A percentile compares a stretch with the other conserved stretches of the same genome.
phyloP scores from a whole-genome alignment of 2,888 invertebrate genomes.

The Polietes domitor region DNA sequence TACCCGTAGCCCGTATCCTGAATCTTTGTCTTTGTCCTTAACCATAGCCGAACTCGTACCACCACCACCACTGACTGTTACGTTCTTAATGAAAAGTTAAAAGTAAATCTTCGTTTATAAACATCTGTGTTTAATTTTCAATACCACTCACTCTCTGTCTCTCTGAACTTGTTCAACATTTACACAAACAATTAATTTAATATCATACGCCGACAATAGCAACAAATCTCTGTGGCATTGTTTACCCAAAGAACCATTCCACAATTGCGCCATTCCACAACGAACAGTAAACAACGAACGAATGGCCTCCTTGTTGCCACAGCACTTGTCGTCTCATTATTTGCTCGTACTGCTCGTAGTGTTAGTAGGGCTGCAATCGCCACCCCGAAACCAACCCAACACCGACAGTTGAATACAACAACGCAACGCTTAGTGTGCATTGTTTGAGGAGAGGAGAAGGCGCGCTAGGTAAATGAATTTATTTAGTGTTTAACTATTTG shows the following conservation, averaged over 20 bases:
- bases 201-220: slow-evolving; percentile 51
- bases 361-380: neutral
- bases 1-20: neutral
- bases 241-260: slow-evolving; percentile 19
- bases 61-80: too few species aligned
- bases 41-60: neutral
- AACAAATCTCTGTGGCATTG: slow-evolving; percentile 32
- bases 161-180: slow-evolving; percentile 48
- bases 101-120: slow-evolving; percentile 55
- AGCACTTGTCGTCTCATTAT: slow-evolving; percentile 56
- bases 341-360: slow-evolving; percentile 41
- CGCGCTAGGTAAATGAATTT: slow-evolving; percentile 59
- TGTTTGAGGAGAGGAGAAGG: slow-evolving; percentile 3
- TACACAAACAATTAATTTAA: slow-evolving; percentile 63
- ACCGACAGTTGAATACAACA: too few species aligned
- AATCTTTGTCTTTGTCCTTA: too few species aligned
- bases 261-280: neutral
- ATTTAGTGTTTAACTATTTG: slow-evolving; percentile 66
- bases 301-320: slow-evolving; percentile 18
- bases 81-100: slow-evolving; percentile 58
- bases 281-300: neutral
- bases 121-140: slow-evolving; percentile 64
- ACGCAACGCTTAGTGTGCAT: neutral
- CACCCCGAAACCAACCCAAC: neutral
- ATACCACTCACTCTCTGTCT: too few species aligned